Evolutionary conservation across 2,888 invertebrate species (phyloP).

Genomic region (Ditula angustiorana): DNA sequence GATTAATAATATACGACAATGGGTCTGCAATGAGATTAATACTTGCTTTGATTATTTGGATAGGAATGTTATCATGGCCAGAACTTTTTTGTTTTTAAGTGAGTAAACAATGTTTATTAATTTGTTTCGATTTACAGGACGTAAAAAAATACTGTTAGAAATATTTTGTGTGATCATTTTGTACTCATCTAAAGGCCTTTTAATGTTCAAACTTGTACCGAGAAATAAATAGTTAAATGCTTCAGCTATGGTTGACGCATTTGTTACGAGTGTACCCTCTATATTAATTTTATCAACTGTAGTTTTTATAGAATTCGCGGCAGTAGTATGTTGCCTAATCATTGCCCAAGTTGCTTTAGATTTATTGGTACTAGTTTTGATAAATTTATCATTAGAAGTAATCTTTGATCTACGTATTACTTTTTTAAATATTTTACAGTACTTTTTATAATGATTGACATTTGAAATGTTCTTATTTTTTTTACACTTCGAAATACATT

Average conservation of each 20-base stretch:
- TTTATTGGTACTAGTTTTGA: neutral
- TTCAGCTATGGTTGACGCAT: neutral
- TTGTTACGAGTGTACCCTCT: neutral
- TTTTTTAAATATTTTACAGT: too few relatives aligned
- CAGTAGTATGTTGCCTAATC: neutral
- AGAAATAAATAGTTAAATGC: too few relatives aligned
- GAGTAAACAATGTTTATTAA: too few relatives aligned
- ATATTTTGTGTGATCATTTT: neutral
- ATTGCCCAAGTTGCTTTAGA: neutral
- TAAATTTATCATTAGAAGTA: neutral
- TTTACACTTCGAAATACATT: too few relatives aligned
- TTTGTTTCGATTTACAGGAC: neutral
- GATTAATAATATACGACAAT: neutral
- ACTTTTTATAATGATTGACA: too few relatives aligned
- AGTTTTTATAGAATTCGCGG: neutral
- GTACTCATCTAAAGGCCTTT: too few relatives aligned
- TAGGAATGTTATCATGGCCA: neutral
- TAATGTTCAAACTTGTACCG: too few relatives aligned
- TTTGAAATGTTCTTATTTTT: too few relatives aligned
- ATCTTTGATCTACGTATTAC: neutral
- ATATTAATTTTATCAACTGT: neutral
- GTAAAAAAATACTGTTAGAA: constrained; percentile 9
- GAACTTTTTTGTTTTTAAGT: constrained; percentile 10
- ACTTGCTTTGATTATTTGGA: constrained; percentile 1
- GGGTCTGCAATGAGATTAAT: neutral